Evolutionary conservation across 1,140 invertebrate species (phyloP).

Genomic region (Radopholus similis): DNA sequence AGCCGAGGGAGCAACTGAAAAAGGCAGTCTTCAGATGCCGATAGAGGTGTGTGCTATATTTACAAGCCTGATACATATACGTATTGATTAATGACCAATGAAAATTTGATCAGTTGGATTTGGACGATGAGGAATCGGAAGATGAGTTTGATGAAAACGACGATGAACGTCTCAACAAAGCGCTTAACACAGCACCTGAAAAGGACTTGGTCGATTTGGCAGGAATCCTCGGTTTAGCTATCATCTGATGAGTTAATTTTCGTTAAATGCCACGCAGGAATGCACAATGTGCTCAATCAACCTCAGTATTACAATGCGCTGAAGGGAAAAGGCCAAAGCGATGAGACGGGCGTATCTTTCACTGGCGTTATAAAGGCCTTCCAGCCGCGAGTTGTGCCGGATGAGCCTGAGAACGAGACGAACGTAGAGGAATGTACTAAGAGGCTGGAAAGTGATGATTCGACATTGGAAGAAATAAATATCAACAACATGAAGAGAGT

Average conservation of each 20-base stretch:
- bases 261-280: constrained; percentile 69
- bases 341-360: constrained; percentile 60
- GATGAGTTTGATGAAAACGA: constrained; percentile 33
- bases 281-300: constrained; percentile 99
- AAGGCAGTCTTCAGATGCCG: constrained; percentile 46
- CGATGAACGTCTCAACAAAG: constrained; percentile 68
- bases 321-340: constrained; percentile 61
- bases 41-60: too few species aligned
- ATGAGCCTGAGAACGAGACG: constrained; percentile 63
- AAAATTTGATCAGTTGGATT: too few species aligned
- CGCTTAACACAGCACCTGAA: constrained; percentile 82
- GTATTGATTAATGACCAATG: too few species aligned
- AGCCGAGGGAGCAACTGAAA: constrained; percentile 61
- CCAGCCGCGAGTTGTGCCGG: constrained; percentile 61
- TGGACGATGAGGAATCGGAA: constrained; percentile 55
- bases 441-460: constrained; percentile 73
- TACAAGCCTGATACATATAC: too few species aligned
- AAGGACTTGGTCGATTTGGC: constrained; percentile 98
- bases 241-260: neutral
- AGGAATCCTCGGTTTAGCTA: constrained; percentile 66
- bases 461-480: constrained; percentile 79
- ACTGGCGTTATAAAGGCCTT: constrained; percentile 57
- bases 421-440: constrained; percentile 63
- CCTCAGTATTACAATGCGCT: constrained; percentile 94
- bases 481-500: constrained; percentile 99